Evolutionary conservation across 2,113 vertebrate species (phyloP).

Genomic region (Eubucco bourcierii): DNA sequence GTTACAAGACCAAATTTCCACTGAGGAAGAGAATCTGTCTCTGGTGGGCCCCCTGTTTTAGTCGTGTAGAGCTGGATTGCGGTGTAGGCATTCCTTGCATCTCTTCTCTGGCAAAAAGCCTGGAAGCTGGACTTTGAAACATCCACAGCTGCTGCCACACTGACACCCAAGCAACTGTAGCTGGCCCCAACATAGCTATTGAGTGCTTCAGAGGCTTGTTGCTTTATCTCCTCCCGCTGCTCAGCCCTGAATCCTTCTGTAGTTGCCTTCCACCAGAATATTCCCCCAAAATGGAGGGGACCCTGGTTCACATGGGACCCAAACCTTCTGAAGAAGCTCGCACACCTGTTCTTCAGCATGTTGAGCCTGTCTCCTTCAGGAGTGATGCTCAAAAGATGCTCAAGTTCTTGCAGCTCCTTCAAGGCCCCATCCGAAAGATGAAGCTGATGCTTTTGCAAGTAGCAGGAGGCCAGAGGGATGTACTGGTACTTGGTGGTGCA

Average conservation of each 20-base stretch:
- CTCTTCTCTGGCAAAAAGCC: background rate
- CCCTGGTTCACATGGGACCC: conserved; percentile 71
- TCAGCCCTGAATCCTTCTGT: conserved; percentile 28
- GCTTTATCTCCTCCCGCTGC: conserved; percentile 28
- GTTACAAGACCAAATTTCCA: conserved; percentile 61
- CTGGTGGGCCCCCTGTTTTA: conserved; percentile 63
- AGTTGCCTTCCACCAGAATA: conserved; percentile 73
- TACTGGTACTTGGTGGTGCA: conserved; percentile 59
- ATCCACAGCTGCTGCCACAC: rapidly evolving
- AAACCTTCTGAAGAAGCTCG: conserved; percentile 68
- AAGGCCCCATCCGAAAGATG: conserved; percentile 57
- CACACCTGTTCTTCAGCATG: background rate
- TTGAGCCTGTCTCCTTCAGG: background rate
- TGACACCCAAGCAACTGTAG: rapidly evolving
- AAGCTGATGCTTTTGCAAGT: conserved; percentile 57
- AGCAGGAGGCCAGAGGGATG: conserved; percentile 66
- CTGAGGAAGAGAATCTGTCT: background rate
- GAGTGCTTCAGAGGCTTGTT: background rate
- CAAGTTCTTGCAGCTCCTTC: conserved; percentile 48
- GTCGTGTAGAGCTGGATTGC: background rate
- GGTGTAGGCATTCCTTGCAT: background rate
- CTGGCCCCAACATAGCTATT: background rate
- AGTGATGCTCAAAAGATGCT: background rate
- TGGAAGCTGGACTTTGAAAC: background rate
- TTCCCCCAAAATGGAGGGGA: conserved; percentile 72